A percentile compares a stretch with the other conserved stretches of the same genome.
Conservation (phyloP, 2,113 vertebrate genomes). For the Nymphicus hollandicus region DNA sequence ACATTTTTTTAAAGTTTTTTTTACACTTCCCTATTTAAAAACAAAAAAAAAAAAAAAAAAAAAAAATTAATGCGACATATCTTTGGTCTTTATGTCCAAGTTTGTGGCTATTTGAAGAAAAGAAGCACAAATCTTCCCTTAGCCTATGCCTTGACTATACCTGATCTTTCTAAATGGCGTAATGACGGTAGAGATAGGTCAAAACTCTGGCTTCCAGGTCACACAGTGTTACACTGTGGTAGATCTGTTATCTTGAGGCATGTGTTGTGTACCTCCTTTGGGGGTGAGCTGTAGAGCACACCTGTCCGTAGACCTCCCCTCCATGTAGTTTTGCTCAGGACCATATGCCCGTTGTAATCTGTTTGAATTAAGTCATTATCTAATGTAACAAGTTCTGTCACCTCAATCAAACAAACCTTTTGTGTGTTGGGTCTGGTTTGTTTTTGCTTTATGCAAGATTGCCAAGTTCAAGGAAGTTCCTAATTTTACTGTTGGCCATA, state of each 20-base stretch:
- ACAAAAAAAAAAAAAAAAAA: neutral
- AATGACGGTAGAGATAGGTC: accelerated
- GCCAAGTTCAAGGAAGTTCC: neutral
- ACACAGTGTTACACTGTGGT: accelerated
- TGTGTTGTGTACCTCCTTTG: accelerated
- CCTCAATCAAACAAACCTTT: neutral
- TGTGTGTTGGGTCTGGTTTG: neutral
- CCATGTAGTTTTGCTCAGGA: neutral
- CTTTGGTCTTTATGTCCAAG: neutral
- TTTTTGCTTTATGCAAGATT: neutral
- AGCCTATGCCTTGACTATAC: neutral
- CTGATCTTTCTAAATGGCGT: neutral
- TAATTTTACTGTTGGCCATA: neutral
- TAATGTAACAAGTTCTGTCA: neutral
- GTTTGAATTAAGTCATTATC: neutral
- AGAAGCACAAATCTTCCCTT: neutral
- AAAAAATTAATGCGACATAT: neutral
- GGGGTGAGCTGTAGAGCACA: neutral
- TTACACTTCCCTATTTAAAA: too few relatives aligned
- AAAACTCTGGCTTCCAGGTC: neutral
- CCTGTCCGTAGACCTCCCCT: accelerated
- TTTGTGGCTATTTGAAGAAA: neutral
- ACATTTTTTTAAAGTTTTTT: neutral
- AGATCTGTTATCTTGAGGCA: neutral
- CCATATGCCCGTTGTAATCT: neutral